Conservation (phyloP, 2,888 invertebrate species). For the Pyrrhosoma nymphula region DNA sequence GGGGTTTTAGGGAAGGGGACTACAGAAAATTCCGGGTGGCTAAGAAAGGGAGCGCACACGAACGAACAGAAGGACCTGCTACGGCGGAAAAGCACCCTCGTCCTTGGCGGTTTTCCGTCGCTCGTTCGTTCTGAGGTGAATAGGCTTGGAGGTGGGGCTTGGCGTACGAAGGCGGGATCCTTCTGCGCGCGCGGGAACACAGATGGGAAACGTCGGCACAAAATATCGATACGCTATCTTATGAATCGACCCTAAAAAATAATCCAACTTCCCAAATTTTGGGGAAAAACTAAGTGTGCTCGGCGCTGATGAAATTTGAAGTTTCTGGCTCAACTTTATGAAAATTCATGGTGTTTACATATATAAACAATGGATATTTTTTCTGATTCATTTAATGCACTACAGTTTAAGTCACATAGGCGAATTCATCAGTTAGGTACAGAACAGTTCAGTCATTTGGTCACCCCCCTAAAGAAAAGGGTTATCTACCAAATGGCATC, state of each 20-base stretch:
- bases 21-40: conserved; percentile 29
- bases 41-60: not conserved
- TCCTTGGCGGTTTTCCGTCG: not conserved
- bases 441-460: too few species aligned
- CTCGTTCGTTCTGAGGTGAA: not conserved
- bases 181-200: not conserved
- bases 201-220: not conserved
- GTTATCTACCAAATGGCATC: too few species aligned
- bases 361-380: too few species aligned
- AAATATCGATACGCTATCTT: conserved; percentile 25
- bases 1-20: not conserved
- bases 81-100: conserved; percentile 20
- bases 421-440: too few species aligned
- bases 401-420: too few species aligned
- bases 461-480: too few species aligned
- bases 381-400: too few species aligned
- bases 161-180: not conserved
- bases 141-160: not conserved
- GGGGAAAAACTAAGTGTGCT: too few species aligned
- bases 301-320: too few species aligned
- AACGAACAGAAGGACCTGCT: conserved; percentile 40
- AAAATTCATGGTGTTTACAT: too few species aligned
- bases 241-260: not conserved
- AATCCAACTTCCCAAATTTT: too few species aligned
- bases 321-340: too few species aligned